Conservation (phyloP, 2,113 vertebrate genomes). For the Odocoileus hemionus region DNA sequence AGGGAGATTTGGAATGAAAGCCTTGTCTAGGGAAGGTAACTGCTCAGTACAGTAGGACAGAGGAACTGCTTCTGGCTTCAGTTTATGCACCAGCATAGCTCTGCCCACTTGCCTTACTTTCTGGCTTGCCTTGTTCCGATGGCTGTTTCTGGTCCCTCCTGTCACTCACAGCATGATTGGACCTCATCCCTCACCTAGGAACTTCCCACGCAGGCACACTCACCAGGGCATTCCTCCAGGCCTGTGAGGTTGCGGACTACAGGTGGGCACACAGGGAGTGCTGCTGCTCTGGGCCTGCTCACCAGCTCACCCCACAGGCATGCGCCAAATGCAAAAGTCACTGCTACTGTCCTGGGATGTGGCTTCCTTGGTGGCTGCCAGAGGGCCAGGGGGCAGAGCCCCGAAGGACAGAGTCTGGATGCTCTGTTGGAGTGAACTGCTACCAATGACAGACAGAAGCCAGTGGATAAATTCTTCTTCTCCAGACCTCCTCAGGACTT, state of each 20-base stretch:
- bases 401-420: neutral
- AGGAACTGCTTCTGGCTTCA: neutral
- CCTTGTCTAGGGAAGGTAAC: neutral
- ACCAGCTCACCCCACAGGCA: neutral
- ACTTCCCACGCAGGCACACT: neutral
- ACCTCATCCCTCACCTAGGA: neutral
- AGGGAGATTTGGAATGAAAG: neutral
- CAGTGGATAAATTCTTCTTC: neutral
- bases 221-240: neutral
- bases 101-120: neutral
- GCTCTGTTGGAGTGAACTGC: neutral
- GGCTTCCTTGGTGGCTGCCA: neutral
- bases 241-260: neutral
- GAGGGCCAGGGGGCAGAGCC: neutral
- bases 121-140: neutral
- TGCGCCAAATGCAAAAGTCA: neutral
- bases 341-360: neutral
- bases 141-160: neutral
- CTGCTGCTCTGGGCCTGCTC: neutral
- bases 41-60: neutral
- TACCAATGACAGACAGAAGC: neutral
- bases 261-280: neutral
- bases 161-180: neutral
- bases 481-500: neutral
- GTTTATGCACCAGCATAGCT: neutral